phyloP scores from a whole-genome alignment of 2,888 invertebrate genomes.

The Ferrisia virgata region DNA sequence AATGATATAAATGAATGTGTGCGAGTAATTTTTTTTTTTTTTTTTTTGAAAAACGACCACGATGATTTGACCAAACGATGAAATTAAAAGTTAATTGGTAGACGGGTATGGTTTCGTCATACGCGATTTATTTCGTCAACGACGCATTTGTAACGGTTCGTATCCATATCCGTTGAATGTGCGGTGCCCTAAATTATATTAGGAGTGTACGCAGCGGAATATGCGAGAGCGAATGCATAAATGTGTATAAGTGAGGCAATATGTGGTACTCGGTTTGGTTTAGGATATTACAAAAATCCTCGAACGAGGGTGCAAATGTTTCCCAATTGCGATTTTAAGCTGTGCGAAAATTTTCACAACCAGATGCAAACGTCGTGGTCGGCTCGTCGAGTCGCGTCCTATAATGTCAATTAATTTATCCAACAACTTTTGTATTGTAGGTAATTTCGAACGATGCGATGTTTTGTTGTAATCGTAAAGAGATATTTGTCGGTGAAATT shows the following conservation, averaged over 20 bases:
- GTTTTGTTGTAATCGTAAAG: not conserved
- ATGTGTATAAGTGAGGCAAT: too few species aligned
- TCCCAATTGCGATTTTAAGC: not conserved
- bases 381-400: not conserved
- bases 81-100: slow-evolving; percentile 17
- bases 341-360: not conserved
- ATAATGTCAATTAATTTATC: not conserved
- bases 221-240: not conserved
- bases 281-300: not conserved
- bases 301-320: not conserved
- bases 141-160: not conserved
- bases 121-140: slow-evolving; percentile 6
- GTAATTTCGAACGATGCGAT: not conserved
- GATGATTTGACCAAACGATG: not conserved
- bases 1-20: not conserved
- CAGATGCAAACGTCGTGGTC: too few species aligned
- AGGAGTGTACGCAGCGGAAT: not conserved
- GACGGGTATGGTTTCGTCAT: slow-evolving; percentile 13
- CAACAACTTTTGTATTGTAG: not conserved
- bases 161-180: not conserved
- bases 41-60: not conserved
- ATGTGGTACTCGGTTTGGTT: not conserved
- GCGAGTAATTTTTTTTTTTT: not conserved
- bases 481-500: not conserved
- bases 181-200: not conserved